Conservation (phyloP, 1,140 invertebrate species). For the Zaprionus inermis region DNA sequence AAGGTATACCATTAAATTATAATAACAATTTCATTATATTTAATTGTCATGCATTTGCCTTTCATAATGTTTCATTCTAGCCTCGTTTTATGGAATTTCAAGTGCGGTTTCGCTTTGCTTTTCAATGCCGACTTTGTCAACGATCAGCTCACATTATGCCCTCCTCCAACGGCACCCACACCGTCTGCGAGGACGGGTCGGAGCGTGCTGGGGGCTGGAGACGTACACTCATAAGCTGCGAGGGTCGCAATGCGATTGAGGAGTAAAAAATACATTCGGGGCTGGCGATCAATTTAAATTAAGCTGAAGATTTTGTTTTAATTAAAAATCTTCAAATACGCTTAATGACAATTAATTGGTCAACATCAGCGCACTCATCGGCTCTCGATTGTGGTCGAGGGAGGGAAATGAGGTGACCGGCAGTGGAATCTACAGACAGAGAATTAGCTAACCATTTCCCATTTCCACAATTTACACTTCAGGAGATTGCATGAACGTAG, state of each 20-base stretch:
- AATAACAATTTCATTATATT: neutral
- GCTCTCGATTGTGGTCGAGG: conserved; percentile 27
- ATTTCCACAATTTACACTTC: conserved; percentile 33
- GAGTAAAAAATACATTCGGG: conserved; percentile 40
- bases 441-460: conserved; percentile 24
- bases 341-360: conserved; percentile 82
- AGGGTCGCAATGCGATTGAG: conserved; percentile 60
- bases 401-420: neutral
- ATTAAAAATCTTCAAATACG: conserved; percentile 82
- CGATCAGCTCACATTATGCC: neutral
- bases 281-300: conserved; percentile 78
- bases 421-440: conserved; percentile 24
- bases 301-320: conserved; percentile 79
- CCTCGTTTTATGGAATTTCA: conserved; percentile 24
- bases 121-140: conserved; percentile 45
- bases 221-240: neutral
- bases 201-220: too few relatives aligned
- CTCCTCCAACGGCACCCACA: conserved; percentile 26
- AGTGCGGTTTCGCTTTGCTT: conserved; percentile 43
- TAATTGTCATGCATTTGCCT: neutral
- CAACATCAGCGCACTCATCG: conserved; percentile 58
- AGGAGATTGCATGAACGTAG: conserved; percentile 33
- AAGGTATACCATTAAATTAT: too few relatives aligned
- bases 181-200: neutral
- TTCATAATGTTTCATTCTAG: neutral